Conservation (phyloP, 2,113 vertebrate species). For the Otocyon megalotis region DNA sequence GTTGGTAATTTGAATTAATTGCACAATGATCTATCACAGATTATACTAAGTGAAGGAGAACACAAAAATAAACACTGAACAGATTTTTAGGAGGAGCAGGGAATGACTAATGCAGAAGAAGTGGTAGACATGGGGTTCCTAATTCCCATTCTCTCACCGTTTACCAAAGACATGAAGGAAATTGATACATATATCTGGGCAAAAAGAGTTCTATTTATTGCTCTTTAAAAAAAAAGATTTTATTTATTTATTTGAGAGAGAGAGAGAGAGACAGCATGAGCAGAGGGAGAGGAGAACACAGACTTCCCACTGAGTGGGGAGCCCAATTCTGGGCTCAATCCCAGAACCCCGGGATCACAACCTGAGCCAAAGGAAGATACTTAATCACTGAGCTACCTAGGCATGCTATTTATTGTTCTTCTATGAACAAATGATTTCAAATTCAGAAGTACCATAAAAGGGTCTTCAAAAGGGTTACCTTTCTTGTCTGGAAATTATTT, state of each 20-base stretch:
- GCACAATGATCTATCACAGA: slow-evolving; percentile 1
- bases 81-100: background rate
- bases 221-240: background rate
- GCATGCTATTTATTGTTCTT: background rate
- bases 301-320: background rate
- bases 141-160: background rate
- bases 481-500: background rate
- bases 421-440: background rate
- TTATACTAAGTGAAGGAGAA: slow-evolving; percentile 40
- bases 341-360: background rate
- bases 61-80: slow-evolving; percentile 58
- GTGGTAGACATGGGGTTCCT: background rate
- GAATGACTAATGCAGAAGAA: background rate
- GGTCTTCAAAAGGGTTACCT: background rate
- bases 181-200: background rate
- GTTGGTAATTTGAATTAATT: slow-evolving; percentile 68
- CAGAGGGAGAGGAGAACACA: background rate
- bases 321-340: background rate
- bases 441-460: background rate
- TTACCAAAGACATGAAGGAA: background rate
- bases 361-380: background rate
- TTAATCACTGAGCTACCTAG: background rate
- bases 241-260: background rate
- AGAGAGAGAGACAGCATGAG: background rate
- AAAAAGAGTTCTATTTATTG: background rate